A percentile compares a stretch with the other conserved stretches of the same genome.
Conservation (phyloP, 2,888 invertebrate genomes). For the Agrochola lychnidis region DNA sequence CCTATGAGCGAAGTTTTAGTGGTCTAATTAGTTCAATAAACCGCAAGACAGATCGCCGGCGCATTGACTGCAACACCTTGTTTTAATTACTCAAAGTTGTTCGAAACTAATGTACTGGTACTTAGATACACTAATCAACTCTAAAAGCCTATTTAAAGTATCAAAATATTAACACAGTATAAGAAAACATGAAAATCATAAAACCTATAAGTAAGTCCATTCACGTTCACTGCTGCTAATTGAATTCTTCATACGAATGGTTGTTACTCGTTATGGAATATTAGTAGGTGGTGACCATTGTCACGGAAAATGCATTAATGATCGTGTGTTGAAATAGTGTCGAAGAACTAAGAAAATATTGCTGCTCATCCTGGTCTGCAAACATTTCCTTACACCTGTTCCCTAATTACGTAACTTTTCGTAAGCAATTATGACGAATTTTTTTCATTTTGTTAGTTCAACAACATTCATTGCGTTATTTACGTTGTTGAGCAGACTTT, state of each 20-base stretch:
- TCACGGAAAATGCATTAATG: not conserved
- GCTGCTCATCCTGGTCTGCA: too few species aligned
- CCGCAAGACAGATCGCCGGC: slow-evolving; percentile 38
- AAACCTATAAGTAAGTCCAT: not conserved
- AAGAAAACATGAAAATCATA: not conserved
- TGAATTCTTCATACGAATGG: not conserved
- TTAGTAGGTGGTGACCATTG: not conserved
- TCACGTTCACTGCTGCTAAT: not conserved
- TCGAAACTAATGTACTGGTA: not conserved
- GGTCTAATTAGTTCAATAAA: slow-evolving; percentile 50
- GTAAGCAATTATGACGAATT: too few species aligned
- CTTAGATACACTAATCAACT: not conserved
- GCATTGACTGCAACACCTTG: slow-evolving; percentile 45
- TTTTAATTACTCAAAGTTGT: slow-evolving; percentile 17
- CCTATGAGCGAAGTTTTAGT: slow-evolving; percentile 36
- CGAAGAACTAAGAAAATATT: not conserved
- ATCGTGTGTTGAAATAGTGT: not conserved
- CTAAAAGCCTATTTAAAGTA: not conserved
- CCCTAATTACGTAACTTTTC: too few species aligned
- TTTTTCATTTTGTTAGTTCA: too few species aligned
- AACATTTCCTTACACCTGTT: not conserved
- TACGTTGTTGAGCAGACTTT: too few species aligned
- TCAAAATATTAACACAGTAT: not conserved
- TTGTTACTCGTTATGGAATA: not conserved
- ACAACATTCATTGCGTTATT: too few species aligned